Conservation (phyloP, 1,140 invertebrate species). For the Polypedilum pembai region DNA sequence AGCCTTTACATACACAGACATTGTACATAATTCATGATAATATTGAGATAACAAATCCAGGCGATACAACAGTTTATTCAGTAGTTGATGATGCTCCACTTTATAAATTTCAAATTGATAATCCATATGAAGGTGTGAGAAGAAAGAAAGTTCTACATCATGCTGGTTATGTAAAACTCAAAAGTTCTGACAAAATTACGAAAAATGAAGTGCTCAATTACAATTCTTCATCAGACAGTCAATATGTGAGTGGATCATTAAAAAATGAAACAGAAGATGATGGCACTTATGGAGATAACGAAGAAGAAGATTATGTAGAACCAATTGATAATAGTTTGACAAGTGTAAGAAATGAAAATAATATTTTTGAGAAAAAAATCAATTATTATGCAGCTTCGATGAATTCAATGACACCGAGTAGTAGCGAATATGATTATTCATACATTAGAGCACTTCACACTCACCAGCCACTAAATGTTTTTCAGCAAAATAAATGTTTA, state of each 20-base stretch:
- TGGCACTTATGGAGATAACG: conserved; percentile 27
- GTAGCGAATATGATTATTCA: conserved; percentile 38
- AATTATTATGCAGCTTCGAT: conserved; percentile 20
- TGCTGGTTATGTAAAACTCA: conserved; percentile 50
- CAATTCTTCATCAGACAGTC: conserved; percentile 32
- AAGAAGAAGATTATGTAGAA: conserved; percentile 29
- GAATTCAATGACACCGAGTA: conserved; percentile 18
- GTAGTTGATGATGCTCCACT: conserved; percentile 52
- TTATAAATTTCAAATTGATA: conserved; percentile 59
- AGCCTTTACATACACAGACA: conserved; percentile 55
- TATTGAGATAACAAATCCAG: conserved; percentile 59
- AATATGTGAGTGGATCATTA: conserved; percentile 37
- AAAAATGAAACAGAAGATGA: conserved; percentile 29
- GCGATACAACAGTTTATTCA: conserved; percentile 53
- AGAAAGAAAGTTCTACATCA: neutral
- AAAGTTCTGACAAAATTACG: conserved; percentile 32
- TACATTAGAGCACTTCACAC: conserved; percentile 38
- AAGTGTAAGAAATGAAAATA: neutral
- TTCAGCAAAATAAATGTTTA: conserved; percentile 24
- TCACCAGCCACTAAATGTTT: conserved; percentile 34
- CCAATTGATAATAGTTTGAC: neutral
- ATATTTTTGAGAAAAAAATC: neutral
- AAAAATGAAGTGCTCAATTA: conserved; percentile 31
- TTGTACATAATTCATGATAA: conserved; percentile 67
- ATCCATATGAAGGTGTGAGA: conserved; percentile 42